Base-by-base conservation (phyloP, 37 sponge, comb jelly and placozoan genomes). In the Cladorhizidae sp. region DNA sequence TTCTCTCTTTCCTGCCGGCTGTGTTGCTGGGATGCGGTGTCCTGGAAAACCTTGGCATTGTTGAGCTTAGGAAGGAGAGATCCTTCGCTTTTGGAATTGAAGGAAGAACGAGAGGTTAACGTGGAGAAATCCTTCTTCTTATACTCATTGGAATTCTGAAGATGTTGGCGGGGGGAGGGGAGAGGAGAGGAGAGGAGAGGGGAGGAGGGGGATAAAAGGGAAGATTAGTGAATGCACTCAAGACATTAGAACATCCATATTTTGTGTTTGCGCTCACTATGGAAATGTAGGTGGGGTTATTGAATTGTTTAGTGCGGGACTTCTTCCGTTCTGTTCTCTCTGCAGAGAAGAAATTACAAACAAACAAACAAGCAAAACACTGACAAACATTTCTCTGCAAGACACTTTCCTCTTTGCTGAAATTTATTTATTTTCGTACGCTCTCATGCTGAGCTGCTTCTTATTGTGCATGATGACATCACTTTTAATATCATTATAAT, bases 201-300 rank as follows among this genome's bases (percentile, higher is more conserved):
- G 26, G 65, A n/a, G 29, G 26, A 28, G n/a, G 83, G 55, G 64
- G 33, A 73, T 28, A 54, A 43, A 54, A 43, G 74, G 55, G 73
- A 45, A 57, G 33, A 29, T 38, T 15, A 29, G 72, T 20, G n/a
- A n/a, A n/a, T n/a, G n/a, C n/a, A 40, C 64, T 35, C 33, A 23
- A 37, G 40, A 7, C 3, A 52, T 29, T n/a, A n/a, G n/a, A n/a
- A n/a, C n/a, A n/a, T n/a, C n/a, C n/a, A n/a, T n/a, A n/a, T n/a
- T n/a, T n/a, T n/a, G n/a, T n/a, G n/a, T 18, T 61, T 21, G 49
- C 9, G 28, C 61, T 33, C 38, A 71, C 72, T 15, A 33, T 33
- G 36, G 67, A 65, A 5, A 65, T 31, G 67, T 65, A 65, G 67
- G 26, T 65, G 7, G 35, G 67, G 67, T 65, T 65, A 31, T 3